Percentiles rank a stretch among this genome's conserved stretches.
Evolutionary conservation across 2,113 vertebrate species (phyloP).

Genomic region (Chloroceryle aenea): DNA sequence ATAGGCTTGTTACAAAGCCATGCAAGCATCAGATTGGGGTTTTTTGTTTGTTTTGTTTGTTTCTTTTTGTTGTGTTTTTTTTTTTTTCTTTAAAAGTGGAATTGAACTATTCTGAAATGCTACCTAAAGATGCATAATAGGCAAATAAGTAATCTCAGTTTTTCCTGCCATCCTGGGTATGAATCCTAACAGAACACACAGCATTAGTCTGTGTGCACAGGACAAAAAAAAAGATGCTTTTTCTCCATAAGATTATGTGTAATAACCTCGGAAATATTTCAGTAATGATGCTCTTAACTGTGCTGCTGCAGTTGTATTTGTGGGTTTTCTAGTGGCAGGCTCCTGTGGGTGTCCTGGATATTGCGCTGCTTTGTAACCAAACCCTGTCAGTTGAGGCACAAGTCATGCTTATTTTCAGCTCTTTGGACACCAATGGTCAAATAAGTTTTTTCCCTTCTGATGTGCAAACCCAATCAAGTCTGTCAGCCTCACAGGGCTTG

Average conservation of each 20-base stretch:
- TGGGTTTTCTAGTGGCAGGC: neutral
- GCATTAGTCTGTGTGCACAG: neutral
- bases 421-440: neutral
- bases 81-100: too few species aligned
- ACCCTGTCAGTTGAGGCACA: neutral
- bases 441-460: neutral
- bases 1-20: neutral
- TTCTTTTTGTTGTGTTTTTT: too few species aligned
- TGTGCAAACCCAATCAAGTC: neutral
- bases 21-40: neutral
- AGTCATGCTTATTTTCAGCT: neutral
- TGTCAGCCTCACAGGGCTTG: fast-evolving
- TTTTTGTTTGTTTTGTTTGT: too few species aligned
- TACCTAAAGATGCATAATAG: neutral
- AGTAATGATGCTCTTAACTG: neutral
- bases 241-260: neutral
- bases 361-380: neutral
- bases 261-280: neutral
- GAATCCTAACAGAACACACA: neutral
- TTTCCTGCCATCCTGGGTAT: neutral
- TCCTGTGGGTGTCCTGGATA: neutral
- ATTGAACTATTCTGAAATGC: neutral
- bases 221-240: neutral
- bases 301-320: neutral
- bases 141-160: neutral